Conservation (phyloP, 1,140 invertebrate genomes). For the Zophobas atratus region DNA sequence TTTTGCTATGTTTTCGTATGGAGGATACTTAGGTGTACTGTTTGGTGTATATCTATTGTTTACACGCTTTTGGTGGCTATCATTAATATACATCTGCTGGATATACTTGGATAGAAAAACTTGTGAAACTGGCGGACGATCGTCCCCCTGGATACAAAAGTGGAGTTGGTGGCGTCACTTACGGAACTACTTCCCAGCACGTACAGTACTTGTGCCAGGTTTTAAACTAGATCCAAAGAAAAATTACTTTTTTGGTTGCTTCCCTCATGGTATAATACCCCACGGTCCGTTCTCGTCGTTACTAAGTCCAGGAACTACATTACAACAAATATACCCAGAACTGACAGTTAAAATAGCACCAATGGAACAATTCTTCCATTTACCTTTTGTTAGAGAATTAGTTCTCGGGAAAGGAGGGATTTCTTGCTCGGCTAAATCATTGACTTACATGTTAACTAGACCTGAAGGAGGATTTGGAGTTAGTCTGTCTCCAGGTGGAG, state of each 20-base stretch:
- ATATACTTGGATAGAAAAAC: conserved; percentile 19
- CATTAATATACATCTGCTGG: not conserved
- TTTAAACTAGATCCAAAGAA: conserved; percentile 81
- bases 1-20: not conserved
- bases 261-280: conserved; percentile 85
- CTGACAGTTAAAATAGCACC: not conserved
- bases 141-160: conserved; percentile 74
- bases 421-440: no score
- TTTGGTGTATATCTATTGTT: not conserved
- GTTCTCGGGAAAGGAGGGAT: not conserved
- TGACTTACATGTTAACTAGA: not conserved
- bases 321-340: conserved; percentile 14
- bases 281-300: conserved; percentile 18
- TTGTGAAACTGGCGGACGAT: conserved; percentile 34
- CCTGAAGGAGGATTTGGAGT: conserved; percentile 62
- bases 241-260: conserved; percentile 89
- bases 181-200: conserved; percentile 86
- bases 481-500: conserved; percentile 83
- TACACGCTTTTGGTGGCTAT: no score
- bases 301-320: not conserved
- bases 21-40: not conserved
- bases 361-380: not conserved
- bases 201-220: conserved; percentile 80
- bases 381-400: not conserved
- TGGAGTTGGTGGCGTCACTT: conserved; percentile 82